phyloP scores from a whole-genome alignment of 2,797 vertebrate genomes.

The Melanogrammus aeglefinus region DNA sequence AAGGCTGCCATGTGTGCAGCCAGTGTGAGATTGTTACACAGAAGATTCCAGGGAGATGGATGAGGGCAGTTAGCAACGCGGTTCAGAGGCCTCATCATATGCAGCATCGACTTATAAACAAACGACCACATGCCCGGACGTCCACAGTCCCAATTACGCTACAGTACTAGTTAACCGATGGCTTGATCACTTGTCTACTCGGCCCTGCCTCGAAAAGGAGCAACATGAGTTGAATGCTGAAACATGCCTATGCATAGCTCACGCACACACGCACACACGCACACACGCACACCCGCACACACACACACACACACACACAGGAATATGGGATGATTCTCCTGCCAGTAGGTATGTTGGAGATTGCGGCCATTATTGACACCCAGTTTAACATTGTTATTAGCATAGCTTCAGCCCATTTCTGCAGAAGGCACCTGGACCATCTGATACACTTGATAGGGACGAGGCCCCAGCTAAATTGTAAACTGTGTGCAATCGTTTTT shows the following conservation, averaged over 20 bases:
- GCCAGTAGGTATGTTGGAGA: background rate
- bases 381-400: conserved; percentile 3
- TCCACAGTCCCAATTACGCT: background rate
- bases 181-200: background rate
- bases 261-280: too few relatives aligned
- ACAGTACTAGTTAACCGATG: background rate
- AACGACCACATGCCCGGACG: background rate
- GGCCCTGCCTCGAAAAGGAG: too few relatives aligned
- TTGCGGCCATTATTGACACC: conserved; percentile 13
- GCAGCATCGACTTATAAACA: background rate
- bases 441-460: conserved; percentile 49
- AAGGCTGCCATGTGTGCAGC: conserved; percentile 42
- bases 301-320: background rate
- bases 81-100: too few relatives aligned
- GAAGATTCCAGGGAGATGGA: conserved; percentile 10
- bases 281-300: too few relatives aligned
- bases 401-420: conserved; percentile 14
- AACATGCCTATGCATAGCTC: too few relatives aligned
- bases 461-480: conserved; percentile 40
- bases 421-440: conserved; percentile 33
- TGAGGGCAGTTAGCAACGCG: background rate
- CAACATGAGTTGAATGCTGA: background rate
- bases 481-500: conserved; percentile 37
- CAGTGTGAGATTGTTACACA: conserved; percentile 15
- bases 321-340: background rate